Percentiles rank a stretch among this genome's conserved stretches.
Evolutionary conservation across 2,797 vertebrate species (phyloP).

Genomic region (Poecilia picta): DNA sequence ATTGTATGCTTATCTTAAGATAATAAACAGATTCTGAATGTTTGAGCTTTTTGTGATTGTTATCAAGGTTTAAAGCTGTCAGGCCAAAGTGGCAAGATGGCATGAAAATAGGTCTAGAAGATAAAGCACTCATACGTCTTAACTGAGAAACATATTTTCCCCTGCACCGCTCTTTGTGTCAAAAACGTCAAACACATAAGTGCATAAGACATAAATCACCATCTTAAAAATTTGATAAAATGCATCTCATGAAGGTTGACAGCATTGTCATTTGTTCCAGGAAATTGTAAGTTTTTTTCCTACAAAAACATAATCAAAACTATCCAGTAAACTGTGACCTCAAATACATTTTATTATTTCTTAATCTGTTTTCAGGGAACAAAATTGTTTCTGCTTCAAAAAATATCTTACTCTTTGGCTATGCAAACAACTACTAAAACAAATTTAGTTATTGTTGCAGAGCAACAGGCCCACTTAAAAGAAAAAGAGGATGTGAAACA

Average conservation of each 20-base stretch:
- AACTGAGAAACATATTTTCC: neutral
- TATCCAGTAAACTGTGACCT: neutral
- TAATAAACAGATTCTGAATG: neutral
- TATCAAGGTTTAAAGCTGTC: conserved; percentile 10
- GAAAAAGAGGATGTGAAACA: conserved; percentile 60
- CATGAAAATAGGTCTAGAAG: neutral
- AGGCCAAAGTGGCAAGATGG: conserved; percentile 19
- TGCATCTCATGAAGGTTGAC: neutral
- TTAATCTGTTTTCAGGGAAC: neutral
- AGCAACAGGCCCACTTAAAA: conserved; percentile 1
- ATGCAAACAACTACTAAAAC: neutral
- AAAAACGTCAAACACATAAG: neutral
- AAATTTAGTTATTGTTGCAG: neutral
- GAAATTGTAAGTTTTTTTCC: neutral
- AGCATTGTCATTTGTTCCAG: neutral
- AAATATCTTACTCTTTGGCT: neutral
- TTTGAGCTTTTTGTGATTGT: conserved; percentile 3
- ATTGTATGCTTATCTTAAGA: neutral
- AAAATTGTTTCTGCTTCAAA: neutral
- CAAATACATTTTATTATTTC: neutral
- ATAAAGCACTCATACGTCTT: neutral
- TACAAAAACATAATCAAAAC: neutral
- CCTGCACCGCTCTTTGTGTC: neutral
- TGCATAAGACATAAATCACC: neutral
- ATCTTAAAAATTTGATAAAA: neutral